Evolutionary conservation across 2,113 vertebrate species (phyloP).

Genomic region (Megaptera novaeangliae): DNA sequence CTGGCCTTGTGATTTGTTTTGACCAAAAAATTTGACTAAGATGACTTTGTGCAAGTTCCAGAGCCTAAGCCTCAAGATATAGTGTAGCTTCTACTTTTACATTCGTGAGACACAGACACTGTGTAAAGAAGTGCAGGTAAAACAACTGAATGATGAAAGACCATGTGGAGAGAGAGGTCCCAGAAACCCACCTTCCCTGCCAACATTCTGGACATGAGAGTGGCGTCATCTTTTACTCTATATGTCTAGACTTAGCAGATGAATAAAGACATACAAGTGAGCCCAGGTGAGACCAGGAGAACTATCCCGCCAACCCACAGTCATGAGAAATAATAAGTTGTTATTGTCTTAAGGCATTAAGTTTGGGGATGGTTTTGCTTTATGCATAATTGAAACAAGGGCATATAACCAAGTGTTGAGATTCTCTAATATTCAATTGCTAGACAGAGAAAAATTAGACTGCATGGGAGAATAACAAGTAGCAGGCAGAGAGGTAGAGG

Average conservation of each 20-base stretch:
- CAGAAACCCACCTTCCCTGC: not conserved
- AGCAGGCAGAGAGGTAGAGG: not conserved
- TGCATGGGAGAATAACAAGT: not conserved
- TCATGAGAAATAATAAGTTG: not conserved
- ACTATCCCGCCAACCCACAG: not conserved
- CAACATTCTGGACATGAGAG: not conserved
- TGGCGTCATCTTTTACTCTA: not conserved
- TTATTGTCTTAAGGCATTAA: not conserved
- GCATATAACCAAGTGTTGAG: not conserved
- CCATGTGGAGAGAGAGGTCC: not conserved
- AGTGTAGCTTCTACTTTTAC: not conserved
- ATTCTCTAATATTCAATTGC: not conserved
- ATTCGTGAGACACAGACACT: not conserved
- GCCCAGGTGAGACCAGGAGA: not conserved
- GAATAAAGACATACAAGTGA: not conserved
- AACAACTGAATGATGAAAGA: not conserved
- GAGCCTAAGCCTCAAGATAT: not conserved
- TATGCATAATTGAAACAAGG: not conserved
- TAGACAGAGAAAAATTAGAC: not conserved
- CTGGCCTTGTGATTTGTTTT: not conserved
- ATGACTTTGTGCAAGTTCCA: not conserved
- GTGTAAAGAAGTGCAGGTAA: not conserved
- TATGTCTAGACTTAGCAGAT: not conserved
- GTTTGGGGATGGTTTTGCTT: not conserved
- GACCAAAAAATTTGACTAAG: not conserved